Percentiles rank a stretch among this genome's conserved stretches.
Evolutionary conservation across 2,888 invertebrate genomes (phyloP).

Genomic region (Dryobota labecula): DNA sequence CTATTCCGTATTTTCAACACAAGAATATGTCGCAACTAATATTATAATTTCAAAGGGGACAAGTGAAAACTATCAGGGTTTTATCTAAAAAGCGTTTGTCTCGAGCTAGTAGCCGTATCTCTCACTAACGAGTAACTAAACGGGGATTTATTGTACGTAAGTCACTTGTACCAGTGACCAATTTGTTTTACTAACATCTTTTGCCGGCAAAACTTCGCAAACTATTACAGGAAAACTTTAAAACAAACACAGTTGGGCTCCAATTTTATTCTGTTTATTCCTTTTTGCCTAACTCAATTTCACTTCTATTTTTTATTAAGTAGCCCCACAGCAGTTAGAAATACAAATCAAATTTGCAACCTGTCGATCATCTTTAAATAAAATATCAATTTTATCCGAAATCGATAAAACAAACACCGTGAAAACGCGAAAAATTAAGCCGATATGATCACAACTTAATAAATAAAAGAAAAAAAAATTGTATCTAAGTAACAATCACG

Average conservation of each 20-base stretch:
- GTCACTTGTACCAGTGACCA: constrained; percentile 46
- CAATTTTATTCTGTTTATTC: accelerated
- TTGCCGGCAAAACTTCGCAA: constrained; percentile 14
- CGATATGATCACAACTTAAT: constrained; percentile 25
- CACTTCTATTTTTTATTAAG: constrained; percentile 16
- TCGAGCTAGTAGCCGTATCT: constrained; percentile 52
- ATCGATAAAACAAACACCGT: constrained; percentile 46
- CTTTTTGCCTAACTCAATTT: neutral
- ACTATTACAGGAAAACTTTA: neutral
- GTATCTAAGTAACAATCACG: constrained; percentile 7
- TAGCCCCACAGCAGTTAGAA: constrained; percentile 13
- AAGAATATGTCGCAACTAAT: constrained; percentile 41
- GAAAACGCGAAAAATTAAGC: constrained; percentile 38
- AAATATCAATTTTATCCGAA: constrained; percentile 25
- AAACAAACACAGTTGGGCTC: neutral
- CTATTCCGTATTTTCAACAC: constrained; percentile 26
- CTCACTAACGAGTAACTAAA: constrained; percentile 58
- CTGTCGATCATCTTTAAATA: constrained; percentile 60
- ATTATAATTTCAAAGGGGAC: constrained; percentile 50
- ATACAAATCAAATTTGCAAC: constrained; percentile 33
- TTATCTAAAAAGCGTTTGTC: constrained; percentile 64
- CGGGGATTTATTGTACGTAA: constrained; percentile 55
- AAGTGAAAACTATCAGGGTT: constrained; percentile 43
- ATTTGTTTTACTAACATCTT: constrained; percentile 46
- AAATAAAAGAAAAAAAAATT: neutral